A percentile compares a stretch with the other conserved stretches of the same genome.
Conservation (phyloP, 1,140 invertebrate species). For the Helicoverpa zea region DNA sequence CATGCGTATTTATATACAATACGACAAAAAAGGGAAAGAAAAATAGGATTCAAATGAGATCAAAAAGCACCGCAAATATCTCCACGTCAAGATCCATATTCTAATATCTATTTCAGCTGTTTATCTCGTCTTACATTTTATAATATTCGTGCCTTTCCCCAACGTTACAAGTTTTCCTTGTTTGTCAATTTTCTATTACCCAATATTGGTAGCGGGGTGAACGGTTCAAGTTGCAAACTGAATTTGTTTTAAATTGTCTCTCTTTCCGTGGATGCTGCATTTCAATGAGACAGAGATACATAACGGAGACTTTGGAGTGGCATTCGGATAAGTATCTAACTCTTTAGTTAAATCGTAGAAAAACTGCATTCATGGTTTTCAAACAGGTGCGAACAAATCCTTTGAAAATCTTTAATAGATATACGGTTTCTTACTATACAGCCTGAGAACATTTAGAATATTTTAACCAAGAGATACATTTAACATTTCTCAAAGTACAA, state of each 20-base stretch:
- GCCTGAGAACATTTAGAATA: no score
- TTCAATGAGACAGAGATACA: background rate
- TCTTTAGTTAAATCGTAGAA: background rate
- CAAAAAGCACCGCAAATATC: no score
- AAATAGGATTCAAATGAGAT: no score
- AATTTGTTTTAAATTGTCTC: conserved; percentile 30
- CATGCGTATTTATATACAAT: no score
- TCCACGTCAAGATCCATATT: no score
- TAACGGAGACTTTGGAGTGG: background rate
- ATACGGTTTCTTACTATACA: no score
- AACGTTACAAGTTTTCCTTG: conserved; percentile 1
- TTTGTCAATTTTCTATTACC: conserved; percentile 10
- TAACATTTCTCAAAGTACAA: no score
- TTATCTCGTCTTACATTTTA: background rate
- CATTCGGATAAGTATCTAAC: background rate
- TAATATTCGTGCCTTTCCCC: background rate
- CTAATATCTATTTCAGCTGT: background rate
- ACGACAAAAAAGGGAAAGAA: no score
- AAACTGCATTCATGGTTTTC: background rate
- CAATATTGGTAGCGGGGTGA: conserved; percentile 3
- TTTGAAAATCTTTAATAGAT: background rate
- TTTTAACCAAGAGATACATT: no score
- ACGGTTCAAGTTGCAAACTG: conserved; percentile 1
- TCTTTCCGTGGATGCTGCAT: background rate
- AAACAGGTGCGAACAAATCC: background rate